Base-by-base conservation (phyloP, 2,113 vertebrate species). In the Dipodomys spectabilis region DNA sequence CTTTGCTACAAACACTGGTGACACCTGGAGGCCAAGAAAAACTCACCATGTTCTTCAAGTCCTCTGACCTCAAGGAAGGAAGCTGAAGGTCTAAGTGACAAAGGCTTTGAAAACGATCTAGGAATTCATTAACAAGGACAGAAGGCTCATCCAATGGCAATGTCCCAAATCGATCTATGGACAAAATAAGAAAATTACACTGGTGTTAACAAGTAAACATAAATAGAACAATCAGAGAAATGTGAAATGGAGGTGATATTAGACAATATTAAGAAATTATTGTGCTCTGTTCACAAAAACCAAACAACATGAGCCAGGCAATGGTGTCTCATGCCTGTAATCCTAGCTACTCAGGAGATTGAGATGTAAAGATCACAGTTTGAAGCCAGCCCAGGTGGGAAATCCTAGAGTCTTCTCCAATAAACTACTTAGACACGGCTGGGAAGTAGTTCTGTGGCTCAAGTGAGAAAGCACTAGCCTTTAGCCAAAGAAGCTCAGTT, bases 21-120 rank as follows among this genome's bases (percentile, higher is more conserved):
- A 78, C 72, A 73, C 72, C 4, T 35, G 65, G 44, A 91, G 18
- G 30, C 20, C 22, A 69, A 3, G 2, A 11, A 60, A 68, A 88
- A 97, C 98, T 98, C 97, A 99, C 99, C 99, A 99, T 99, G 64
- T 86, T 98, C 94, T 99, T 99, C 39, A 99, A 96, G 45, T 99
- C 98, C 28, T 99, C 99, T 0, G 98, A 98, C 78, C 98, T 98
- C 97, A 99, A 98, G 39, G 98, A 98, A 72, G 99, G 99, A 91
- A 99, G 98, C 97, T 99, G 99, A 89, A 99, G 98, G 90, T 99
- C 98, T 94, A 99, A 98, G 83, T 97, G 98, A 90, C 98, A 99
- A 78, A 99, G 97, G 83, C 98, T 99, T 92, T 98, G 98, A 94
- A 99, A 99, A 1, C 99, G 99, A 22, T 99, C 98, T 83, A 99